phyloP scores from a whole-genome alignment of 2,797 vertebrate species.

The Labroides dimidiatus region DNA sequence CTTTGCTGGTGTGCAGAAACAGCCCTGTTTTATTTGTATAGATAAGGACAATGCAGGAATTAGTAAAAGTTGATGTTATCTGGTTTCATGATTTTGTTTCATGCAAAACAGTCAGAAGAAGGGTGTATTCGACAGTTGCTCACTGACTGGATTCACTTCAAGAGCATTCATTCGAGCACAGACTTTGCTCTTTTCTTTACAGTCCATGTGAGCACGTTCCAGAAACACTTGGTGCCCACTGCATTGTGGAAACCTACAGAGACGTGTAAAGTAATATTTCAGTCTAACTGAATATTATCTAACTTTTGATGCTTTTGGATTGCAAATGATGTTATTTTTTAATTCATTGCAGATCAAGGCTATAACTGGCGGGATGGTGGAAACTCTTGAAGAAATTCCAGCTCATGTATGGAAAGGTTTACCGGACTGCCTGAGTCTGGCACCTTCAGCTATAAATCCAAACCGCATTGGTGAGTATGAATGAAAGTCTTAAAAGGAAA shows the following conservation, averaged over 20 bases:
- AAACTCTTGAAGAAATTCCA: conserved; percentile 89
- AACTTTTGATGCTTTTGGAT: neutral
- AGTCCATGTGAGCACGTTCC: conserved; percentile 4
- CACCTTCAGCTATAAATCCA: conserved; percentile 88
- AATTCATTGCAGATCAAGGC: conserved; percentile 66
- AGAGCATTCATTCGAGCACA: neutral
- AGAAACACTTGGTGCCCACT: neutral
- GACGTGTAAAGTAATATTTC: neutral
- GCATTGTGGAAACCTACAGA: conserved; percentile 4
- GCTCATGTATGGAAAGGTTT: conserved; percentile 88
- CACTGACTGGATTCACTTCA: neutral
- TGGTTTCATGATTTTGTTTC: neutral
- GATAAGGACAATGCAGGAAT: too few relatives aligned
- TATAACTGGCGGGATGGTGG: conserved; percentile 71
- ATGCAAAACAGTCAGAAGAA: conserved; percentile 1
- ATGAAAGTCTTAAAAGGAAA: neutral
- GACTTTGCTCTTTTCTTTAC: neutral
- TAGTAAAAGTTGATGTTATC: conserved; percentile 4
- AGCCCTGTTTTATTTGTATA: neutral
- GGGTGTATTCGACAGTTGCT: neutral
- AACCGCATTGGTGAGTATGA: conserved; percentile 88
- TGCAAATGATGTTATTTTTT: neutral
- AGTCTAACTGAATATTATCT: neutral
- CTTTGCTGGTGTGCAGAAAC: neutral
- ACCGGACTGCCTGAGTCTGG: conserved; percentile 89